These are phyloP conservation scores for Cepphus grylle DNA, from an alignment of 2,113 vertebrate species.

Conservation along the genomic window DNA sequence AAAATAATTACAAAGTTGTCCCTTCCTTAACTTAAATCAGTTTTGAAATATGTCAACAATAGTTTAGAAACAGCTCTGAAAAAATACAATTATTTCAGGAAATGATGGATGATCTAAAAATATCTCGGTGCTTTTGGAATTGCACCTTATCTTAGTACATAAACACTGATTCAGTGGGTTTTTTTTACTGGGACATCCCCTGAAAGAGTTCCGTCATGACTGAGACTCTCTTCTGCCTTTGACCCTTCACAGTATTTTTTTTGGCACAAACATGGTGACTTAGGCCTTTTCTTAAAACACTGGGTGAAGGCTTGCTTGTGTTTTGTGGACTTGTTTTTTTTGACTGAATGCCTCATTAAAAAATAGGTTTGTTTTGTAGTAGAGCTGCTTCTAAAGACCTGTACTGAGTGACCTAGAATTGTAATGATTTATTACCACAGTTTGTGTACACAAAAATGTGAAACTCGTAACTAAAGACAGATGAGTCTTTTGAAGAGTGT, in stretches of 20 bases:
- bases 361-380: neutral
- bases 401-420: neutral
- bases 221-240: neutral
- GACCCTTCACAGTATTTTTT: neutral
- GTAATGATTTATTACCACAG: neutral
- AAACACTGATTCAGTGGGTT: neutral
- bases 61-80: neutral
- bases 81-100: neutral
- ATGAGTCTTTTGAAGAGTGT: neutral
- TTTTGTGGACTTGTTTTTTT: neutral
- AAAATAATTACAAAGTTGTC: neutral
- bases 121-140: neutral
- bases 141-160: neutral
- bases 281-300: neutral
- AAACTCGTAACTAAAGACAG: neutral
- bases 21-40: neutral
- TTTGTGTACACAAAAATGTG: neutral
- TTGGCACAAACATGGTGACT: neutral
- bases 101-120: neutral
- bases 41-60: neutral
- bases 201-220: neutral
- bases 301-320: neutral
- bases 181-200: neutral
- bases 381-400: neutral
- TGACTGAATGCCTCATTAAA: neutral